Conservation (phyloP, 37 sponge, comb jelly and placozoan genomes). For the Eunapius fragilis region DNA sequence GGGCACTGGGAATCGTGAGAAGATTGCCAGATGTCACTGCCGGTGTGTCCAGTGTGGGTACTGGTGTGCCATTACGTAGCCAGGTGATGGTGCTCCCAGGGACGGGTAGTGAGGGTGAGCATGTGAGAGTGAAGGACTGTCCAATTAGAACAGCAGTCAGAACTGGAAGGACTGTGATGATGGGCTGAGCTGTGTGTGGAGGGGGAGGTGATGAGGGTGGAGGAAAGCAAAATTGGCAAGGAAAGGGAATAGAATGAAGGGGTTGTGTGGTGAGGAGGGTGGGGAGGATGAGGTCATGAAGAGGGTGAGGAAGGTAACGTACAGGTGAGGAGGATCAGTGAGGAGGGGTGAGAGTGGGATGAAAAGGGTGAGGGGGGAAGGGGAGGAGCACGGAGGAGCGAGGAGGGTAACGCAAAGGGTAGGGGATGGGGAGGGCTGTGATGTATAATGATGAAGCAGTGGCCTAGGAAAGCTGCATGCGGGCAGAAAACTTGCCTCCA, state of each 20-base stretch:
- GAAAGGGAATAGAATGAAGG: background rate
- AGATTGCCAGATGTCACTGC: background rate
- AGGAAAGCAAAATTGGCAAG: background rate
- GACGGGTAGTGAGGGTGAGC: conserved; percentile 8
- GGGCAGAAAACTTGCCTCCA: no score
- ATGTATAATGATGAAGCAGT: no score
- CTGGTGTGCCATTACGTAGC: conserved; percentile 34
- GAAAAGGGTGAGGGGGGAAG: no score
- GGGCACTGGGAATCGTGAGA: conserved; percentile 14
- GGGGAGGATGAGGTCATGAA: no score
- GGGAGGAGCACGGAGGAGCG: no score
- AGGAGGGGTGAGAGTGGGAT: no score
- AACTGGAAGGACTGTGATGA: conserved; percentile 24
- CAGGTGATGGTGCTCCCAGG: conserved; percentile 18
- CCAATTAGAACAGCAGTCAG: conserved; percentile 6
- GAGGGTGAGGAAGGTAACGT: background rate
- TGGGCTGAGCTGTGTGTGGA: conserved; percentile 23
- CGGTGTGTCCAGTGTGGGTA: background rate
- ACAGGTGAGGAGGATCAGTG: no score
- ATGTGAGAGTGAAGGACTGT: conserved; percentile 38
- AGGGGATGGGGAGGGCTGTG: no score
- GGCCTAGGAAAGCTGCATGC: no score
- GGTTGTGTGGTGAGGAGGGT: no score
- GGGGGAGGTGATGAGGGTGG: background rate
- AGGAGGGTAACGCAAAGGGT: no score